Evolutionary conservation across 2,113 vertebrate species (phyloP).

Genomic region (Entelurus aequoreus): DNA sequence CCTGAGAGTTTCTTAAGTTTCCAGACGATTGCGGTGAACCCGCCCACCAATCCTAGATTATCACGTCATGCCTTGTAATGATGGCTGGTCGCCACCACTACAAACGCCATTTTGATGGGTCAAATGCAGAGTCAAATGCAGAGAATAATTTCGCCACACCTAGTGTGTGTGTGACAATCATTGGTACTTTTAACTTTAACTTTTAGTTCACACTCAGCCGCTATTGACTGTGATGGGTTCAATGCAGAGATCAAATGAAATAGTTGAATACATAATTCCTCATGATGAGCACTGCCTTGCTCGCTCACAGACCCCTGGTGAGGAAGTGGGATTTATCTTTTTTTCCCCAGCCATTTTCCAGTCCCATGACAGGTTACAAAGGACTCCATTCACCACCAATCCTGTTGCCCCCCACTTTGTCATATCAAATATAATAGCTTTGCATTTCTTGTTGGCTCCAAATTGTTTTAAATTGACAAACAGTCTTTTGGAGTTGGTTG

Average conservation of each 20-base stretch:
- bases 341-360: slow-evolving; percentile 40
- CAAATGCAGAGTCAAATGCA: no score
- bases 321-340: slow-evolving; percentile 54
- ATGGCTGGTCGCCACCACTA: neutral
- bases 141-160: no score
- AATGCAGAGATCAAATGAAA: no score
- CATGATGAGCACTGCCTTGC: slow-evolving; percentile 9
- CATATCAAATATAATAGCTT: slow-evolving; percentile 54
- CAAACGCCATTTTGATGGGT: neutral
- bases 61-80: slow-evolving; percentile 8
- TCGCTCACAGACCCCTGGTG: slow-evolving; percentile 37
- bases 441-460: no score
- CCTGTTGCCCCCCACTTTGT: slow-evolving; percentile 10
- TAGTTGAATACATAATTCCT: neutral
- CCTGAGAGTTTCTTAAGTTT: slow-evolving; percentile 54
- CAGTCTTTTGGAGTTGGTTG: neutral
- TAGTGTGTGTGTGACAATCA: no score
- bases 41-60: slow-evolving; percentile 32
- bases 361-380: slow-evolving; percentile 68
- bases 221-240: no score
- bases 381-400: slow-evolving; percentile 56
- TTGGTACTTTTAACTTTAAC: no score
- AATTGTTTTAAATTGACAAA: neutral
- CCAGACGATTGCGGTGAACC: slow-evolving; percentile 8
- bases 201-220: neutral